A percentile compares a stretch with the other conserved stretches of the same genome.
Evolutionary conservation across 2,797 vertebrate species (phyloP).

Genomic region (Cirrhinus mrigala): DNA sequence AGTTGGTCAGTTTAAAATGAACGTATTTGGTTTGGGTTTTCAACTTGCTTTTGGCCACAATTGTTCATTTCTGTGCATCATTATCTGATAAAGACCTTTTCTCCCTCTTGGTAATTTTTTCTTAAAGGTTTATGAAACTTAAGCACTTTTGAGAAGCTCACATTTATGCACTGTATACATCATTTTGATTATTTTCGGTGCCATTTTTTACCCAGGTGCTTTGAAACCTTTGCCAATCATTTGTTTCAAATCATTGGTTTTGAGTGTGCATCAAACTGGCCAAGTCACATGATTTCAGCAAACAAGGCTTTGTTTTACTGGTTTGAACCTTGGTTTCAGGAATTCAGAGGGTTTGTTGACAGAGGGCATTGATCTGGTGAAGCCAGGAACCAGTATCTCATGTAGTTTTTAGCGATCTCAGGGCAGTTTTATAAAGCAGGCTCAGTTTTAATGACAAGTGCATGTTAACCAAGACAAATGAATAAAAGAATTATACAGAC

Average conservation of each 20-base stretch:
- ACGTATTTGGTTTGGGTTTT: no score
- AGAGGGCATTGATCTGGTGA: not conserved
- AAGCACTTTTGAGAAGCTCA: not conserved
- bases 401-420: not conserved
- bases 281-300: not conserved
- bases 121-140: not conserved
- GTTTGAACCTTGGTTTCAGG: no score
- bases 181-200: no score
- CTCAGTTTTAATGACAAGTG: not conserved
- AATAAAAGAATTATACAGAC: not conserved
- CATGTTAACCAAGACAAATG: no score
- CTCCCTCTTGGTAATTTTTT: not conserved
- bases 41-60: not conserved
- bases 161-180: not conserved
- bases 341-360: not conserved
- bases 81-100: no score
- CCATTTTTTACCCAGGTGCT: not conserved
- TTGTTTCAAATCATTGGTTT: not conserved
- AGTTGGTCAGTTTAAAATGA: no score
- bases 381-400: not conserved
- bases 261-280: not conserved
- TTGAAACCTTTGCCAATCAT: not conserved
- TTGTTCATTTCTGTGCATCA: no score
- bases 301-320: no score
- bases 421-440: no score